Conservation (phyloP, 2,113 vertebrate species). For the Ranitomeya imitator region DNA sequence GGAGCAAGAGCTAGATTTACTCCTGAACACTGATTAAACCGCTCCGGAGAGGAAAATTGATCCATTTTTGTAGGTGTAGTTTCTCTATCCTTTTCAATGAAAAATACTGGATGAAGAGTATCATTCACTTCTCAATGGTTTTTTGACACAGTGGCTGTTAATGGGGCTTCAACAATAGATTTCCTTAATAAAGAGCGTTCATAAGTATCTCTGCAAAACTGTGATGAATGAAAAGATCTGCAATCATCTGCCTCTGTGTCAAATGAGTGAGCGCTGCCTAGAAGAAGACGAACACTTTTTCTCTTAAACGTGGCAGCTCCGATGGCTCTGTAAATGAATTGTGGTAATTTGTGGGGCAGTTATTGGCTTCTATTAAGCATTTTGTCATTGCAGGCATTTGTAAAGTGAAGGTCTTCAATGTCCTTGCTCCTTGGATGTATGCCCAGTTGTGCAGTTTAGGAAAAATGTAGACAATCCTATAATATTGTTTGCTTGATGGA, state of each 20-base stretch:
- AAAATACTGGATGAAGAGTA: constrained; percentile 34
- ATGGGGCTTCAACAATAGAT: constrained; percentile 30
- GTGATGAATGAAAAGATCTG: constrained; percentile 18
- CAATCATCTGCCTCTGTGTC: neutral
- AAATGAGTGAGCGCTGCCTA: neutral
- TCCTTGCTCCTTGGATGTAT: constrained; percentile 47
- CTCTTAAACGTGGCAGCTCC: constrained; percentile 20
- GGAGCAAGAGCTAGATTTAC: constrained; percentile 30
- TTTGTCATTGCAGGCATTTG: constrained; percentile 53
- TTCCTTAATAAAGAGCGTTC: constrained; percentile 28
- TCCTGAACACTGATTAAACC: constrained; percentile 47
- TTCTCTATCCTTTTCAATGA: constrained; percentile 12
- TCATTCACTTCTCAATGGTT: constrained; percentile 29
- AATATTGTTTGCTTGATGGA: constrained; percentile 47
- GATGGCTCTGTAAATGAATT: constrained; percentile 46
- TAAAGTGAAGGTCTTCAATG: constrained; percentile 52
- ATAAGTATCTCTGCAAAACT: constrained; percentile 13
- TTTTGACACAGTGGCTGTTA: constrained; percentile 2
- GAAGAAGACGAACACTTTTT: constrained; percentile 33
- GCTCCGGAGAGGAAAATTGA: constrained; percentile 21
- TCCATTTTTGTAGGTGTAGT: constrained; percentile 16
- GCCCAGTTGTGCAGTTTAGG: constrained; percentile 48
- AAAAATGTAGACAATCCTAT: constrained; percentile 52
- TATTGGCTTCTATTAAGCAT: constrained; percentile 46
- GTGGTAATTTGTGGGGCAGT: constrained; percentile 53